phyloP scores from a whole-genome alignment of 2,797 vertebrate genomes.

The Craterocephalus amniculus region DNA sequence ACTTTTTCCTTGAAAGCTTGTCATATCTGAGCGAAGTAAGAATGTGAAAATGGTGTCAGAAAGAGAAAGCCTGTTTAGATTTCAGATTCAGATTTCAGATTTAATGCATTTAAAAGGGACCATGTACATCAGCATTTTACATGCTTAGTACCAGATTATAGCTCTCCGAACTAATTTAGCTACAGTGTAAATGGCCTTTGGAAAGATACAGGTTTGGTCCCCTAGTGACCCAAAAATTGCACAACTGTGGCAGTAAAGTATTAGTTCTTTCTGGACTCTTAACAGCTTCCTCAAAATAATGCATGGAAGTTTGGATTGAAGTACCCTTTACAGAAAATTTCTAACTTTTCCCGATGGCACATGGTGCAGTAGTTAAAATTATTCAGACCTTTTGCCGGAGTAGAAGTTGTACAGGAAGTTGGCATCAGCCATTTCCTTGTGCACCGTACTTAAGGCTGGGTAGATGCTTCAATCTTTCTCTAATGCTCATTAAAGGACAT shows the following conservation, averaged over 20 bases:
- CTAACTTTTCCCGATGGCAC: constrained; percentile 6
- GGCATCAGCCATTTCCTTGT: constrained; percentile 70
- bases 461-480: constrained; percentile 79
- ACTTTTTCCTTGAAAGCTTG: too few relatives aligned
- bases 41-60: too few relatives aligned
- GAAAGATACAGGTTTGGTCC: too few relatives aligned
- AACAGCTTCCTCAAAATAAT: constrained; percentile 20
- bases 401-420: constrained; percentile 69
- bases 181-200: too few relatives aligned
- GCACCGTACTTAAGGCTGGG: constrained; percentile 72
- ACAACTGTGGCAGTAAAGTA: background rate
- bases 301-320: background rate
- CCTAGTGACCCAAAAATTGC: too few relatives aligned
- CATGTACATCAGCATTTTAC: too few relatives aligned
- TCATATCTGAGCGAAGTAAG: too few relatives aligned
- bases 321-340: constrained; percentile 20
- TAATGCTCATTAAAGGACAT: constrained; percentile 93
- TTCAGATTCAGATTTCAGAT: too few relatives aligned
- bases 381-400: constrained; percentile 62
- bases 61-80: too few relatives aligned
- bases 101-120: too few relatives aligned
- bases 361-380: constrained; percentile 51
- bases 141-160: too few relatives aligned
- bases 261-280: background rate
- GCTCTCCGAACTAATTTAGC: too few relatives aligned